A percentile compares a stretch with the other conserved stretches of the same genome.
phyloP scores from a whole-genome alignment of 2,113 vertebrate species.

The Papio anubis region DNA sequence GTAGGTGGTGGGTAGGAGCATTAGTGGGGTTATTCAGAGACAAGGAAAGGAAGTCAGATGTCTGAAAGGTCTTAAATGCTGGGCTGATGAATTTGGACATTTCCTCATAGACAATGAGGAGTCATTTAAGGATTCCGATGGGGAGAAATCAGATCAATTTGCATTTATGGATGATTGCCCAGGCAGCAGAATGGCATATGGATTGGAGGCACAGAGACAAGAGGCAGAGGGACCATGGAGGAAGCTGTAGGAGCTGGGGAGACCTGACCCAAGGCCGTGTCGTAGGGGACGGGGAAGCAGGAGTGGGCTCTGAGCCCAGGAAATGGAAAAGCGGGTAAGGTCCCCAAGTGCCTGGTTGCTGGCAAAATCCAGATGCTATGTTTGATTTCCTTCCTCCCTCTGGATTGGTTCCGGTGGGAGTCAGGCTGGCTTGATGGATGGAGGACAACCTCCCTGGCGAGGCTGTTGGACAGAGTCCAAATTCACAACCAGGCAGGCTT shows the following conservation, averaged over 20 bases:
- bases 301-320: neutral
- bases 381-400: neutral
- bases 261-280: neutral
- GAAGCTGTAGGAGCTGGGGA: neutral
- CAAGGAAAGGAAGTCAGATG: neutral
- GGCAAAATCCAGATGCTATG: fast-evolving
- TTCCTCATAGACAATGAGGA: neutral
- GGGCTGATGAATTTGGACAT: neutral
- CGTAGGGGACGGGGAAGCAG: fast-evolving
- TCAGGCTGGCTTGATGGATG: neutral
- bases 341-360: neutral
- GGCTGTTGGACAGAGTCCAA: neutral
- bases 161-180: neutral
- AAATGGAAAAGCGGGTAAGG: neutral
- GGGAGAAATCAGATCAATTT: neutral
- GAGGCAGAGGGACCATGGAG: neutral
- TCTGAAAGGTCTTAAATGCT: neutral
- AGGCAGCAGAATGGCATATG: neutral
- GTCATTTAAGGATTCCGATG: neutral
- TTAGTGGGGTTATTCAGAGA: neutral
- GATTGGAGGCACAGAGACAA: neutral
- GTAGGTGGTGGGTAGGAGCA: neutral
- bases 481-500: neutral
- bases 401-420: neutral
- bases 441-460: neutral